A percentile compares a stretch with the other conserved stretches of the same genome.
These are phyloP conservation scores for Anaspis maculata DNA, from an alignment of 2,888 invertebrate genomes.

Conservation along the genomic window DNA sequence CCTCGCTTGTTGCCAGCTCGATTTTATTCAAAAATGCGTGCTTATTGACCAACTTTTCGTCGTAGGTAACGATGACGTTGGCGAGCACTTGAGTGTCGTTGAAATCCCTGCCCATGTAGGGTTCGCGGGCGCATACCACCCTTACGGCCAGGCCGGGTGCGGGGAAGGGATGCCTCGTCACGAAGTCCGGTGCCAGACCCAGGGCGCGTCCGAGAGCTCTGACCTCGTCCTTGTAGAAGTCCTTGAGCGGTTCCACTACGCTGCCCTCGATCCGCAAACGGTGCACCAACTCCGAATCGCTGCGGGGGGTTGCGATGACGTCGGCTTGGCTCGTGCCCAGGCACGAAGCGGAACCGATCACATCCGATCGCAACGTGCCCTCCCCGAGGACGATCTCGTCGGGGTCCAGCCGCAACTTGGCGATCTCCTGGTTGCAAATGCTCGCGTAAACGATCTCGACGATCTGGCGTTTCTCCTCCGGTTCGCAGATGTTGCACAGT, in stretches of 20 bases:
- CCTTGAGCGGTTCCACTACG: slow-evolving; percentile 93
- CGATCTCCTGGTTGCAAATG: slow-evolving; percentile 82
- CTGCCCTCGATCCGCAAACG: slow-evolving; percentile 63
- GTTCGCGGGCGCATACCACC: slow-evolving; percentile 90
- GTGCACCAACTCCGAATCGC: slow-evolving; percentile 92
- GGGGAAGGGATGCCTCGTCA: slow-evolving; percentile 96
- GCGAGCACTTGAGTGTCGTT: too few relatives aligned
- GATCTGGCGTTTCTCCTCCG: slow-evolving; percentile 96
- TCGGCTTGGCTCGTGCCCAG: slow-evolving; percentile 79
- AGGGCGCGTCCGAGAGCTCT: slow-evolving; percentile 81
- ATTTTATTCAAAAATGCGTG: too few relatives aligned
- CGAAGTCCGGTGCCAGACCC: slow-evolving; percentile 76
- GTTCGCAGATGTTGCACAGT: too few relatives aligned
- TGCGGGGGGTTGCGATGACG: slow-evolving; percentile 98
- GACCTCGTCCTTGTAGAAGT: slow-evolving; percentile 98
- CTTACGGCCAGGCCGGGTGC: slow-evolving; percentile 97
- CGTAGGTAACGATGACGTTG: too few relatives aligned
- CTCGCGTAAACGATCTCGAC: slow-evolving; percentile 98
- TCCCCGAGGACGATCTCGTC: slow-evolving; percentile 89
- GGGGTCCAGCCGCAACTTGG: slow-evolving; percentile 77
- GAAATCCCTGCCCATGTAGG: slow-evolving; percentile 86
- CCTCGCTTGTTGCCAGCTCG: too few relatives aligned
- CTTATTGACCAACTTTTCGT: too few relatives aligned
- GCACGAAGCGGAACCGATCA: slow-evolving; percentile 93
- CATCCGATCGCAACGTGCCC: slow-evolving; percentile 92